These are phyloP conservation scores for Linnaemya tessellans DNA, from an alignment of 2,888 invertebrate species.

Conservation along the genomic window DNA sequence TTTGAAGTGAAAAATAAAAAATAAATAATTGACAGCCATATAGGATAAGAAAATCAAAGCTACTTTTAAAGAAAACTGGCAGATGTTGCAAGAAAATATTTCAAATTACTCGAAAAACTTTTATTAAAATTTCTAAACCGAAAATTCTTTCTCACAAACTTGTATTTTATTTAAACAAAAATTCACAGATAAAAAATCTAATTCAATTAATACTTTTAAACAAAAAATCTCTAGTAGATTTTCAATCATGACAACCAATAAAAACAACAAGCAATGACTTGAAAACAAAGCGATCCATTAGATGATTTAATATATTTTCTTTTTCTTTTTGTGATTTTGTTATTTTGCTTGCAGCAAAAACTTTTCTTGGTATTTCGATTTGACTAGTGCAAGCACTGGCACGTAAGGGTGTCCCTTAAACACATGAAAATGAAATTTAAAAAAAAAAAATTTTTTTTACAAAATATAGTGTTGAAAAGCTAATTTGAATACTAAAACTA, in stretches of 20 bases:
- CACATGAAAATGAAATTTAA: not conserved
- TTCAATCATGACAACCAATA: not conserved
- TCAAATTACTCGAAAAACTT: not conserved
- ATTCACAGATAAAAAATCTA: not conserved
- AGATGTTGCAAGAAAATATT: not conserved
- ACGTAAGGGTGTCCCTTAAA: not conserved
- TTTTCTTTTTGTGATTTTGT: slow-evolving; percentile 22
- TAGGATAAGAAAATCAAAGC: no score
- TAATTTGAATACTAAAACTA: not conserved
- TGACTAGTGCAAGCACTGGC: not conserved
- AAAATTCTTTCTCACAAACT: not conserved
- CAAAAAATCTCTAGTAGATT: not conserved
- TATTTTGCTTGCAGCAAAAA: slow-evolving; percentile 8
- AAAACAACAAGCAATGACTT: slow-evolving; percentile 9
- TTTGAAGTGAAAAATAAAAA: no score
- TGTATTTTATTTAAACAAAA: not conserved
- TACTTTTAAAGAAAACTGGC: not conserved
- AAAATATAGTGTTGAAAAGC: no score
- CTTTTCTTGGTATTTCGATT: not conserved
- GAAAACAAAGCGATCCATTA: slow-evolving; percentile 46
- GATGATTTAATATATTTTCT: slow-evolving; percentile 45
- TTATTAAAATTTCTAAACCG: not conserved
- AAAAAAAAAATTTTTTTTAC: no score
- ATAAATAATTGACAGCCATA: no score
- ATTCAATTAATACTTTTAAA: not conserved